phyloP scores from a whole-genome alignment of 1,140 invertebrate genomes.

The Drosophila lacertosa region DNA sequence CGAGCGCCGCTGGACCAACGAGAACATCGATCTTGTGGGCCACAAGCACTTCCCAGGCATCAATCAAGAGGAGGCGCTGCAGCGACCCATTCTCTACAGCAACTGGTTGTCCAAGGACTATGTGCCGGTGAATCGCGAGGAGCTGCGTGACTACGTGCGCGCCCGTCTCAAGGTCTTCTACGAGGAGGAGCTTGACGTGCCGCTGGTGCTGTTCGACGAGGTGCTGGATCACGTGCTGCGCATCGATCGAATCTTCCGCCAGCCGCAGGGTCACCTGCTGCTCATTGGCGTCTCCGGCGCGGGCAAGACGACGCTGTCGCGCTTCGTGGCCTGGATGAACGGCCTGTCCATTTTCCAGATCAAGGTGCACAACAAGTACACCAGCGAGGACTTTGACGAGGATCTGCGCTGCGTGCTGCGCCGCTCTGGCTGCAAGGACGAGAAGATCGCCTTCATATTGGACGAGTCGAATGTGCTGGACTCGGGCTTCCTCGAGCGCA shows the following conservation, averaged over 20 bases:
- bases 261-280: slow-evolving; percentile 98
- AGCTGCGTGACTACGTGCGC: slow-evolving; percentile 97
- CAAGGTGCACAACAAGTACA: slow-evolving; percentile 99
- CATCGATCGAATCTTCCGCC: slow-evolving; percentile 99
- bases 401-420: slow-evolving; percentile 97
- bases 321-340: slow-evolving; percentile 99
- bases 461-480: slow-evolving; percentile 99
- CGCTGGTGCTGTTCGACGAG: slow-evolving; percentile 98
- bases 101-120: slow-evolving; percentile 99
- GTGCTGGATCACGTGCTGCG: slow-evolving; percentile 98
- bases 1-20: slow-evolving; percentile 98
- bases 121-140: slow-evolving; percentile 97
- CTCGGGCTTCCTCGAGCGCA: slow-evolving; percentile 98
- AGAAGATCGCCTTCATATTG: slow-evolving; percentile 99
- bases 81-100: slow-evolving; percentile 94
- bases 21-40: slow-evolving; percentile 97
- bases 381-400: slow-evolving; percentile 99
- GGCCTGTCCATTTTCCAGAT: slow-evolving; percentile 99
- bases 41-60: slow-evolving; percentile 97
- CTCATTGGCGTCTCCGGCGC: slow-evolving; percentile 99
- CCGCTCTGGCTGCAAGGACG: slow-evolving; percentile 97
- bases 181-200: slow-evolving; percentile 99
- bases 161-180: slow-evolving; percentile 99
- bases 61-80: slow-evolving; percentile 93
- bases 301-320: slow-evolving; percentile 98